These are phyloP conservation scores for Epinotia demarniana DNA, from an alignment of 2,888 invertebrate species.

Conservation along the genomic window DNA sequence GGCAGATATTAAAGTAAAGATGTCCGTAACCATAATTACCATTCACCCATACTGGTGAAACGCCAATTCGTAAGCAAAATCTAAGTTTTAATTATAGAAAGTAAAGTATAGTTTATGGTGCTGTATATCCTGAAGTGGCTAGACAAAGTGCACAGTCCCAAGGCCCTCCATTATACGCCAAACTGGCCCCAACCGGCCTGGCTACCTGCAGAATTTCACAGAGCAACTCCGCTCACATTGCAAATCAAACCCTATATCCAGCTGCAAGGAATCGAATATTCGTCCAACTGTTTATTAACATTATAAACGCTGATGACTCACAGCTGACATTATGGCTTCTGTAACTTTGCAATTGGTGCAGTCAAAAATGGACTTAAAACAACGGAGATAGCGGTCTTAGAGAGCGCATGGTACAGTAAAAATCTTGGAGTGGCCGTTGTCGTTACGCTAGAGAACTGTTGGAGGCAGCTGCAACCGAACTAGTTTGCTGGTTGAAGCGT, in stretches of 20 bases:
- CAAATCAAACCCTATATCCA: conserved; percentile 19
- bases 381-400: neutral
- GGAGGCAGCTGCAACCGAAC: conserved; percentile 6
- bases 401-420: neutral
- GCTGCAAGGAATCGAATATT: neutral
- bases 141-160: conserved; percentile 27
- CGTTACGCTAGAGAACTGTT: conserved; percentile 16
- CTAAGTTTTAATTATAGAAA: too few relatives aligned
- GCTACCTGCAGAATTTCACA: conserved; percentile 25
- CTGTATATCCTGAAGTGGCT: conserved; percentile 1
- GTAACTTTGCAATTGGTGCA: neutral
- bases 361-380: conserved; percentile 9
- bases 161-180: conserved; percentile 31
- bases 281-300: neutral
- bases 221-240: neutral
- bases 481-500: conserved; percentile 16
- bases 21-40: too few relatives aligned
- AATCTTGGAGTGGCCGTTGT: neutral
- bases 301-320: conserved; percentile 39
- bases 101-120: neutral
- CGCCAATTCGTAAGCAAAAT: neutral
- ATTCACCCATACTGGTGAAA: too few relatives aligned
- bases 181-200: conserved; percentile 34
- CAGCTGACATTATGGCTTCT: conserved; percentile 17
- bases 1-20: too few relatives aligned